Evolutionary conservation across 2,888 invertebrate species (phyloP).

Genomic region (Bimastos eiseni): DNA sequence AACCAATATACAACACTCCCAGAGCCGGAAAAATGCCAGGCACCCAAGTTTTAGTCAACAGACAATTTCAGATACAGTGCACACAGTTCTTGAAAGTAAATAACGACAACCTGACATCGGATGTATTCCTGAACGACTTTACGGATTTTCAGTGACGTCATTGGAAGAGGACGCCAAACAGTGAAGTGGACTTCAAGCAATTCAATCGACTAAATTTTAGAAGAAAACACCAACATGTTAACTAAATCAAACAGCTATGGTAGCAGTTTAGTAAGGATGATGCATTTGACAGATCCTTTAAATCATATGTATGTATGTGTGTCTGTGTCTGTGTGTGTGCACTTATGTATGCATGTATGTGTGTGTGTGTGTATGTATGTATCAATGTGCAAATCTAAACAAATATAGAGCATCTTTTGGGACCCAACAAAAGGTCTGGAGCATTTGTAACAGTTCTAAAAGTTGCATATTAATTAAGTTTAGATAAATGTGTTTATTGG

Average conservation of each 20-base stretch:
- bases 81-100: neutral
- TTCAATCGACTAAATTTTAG: neutral
- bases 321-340: neutral
- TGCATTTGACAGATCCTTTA: neutral
- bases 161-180: neutral
- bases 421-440: neutral
- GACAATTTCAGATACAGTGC: neutral
- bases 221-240: no score
- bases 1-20: neutral
- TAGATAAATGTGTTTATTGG: no score
- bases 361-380: neutral
- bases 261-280: neutral
- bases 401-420: neutral
- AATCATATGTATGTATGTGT: neutral
- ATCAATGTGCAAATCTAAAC: neutral
- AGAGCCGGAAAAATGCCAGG: neutral
- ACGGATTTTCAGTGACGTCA: neutral
- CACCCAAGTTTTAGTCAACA: neutral
- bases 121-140: constrained; percentile 13
- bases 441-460: neutral
- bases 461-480: neutral
- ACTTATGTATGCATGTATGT: neutral
- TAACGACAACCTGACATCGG: neutral
- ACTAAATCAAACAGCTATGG: neutral
- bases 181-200: neutral